Percentiles rank a stretch among this genome's conserved stretches.
Evolutionary conservation across 2,888 invertebrate species (phyloP).

Genomic region (Euplexia lucipara): DNA sequence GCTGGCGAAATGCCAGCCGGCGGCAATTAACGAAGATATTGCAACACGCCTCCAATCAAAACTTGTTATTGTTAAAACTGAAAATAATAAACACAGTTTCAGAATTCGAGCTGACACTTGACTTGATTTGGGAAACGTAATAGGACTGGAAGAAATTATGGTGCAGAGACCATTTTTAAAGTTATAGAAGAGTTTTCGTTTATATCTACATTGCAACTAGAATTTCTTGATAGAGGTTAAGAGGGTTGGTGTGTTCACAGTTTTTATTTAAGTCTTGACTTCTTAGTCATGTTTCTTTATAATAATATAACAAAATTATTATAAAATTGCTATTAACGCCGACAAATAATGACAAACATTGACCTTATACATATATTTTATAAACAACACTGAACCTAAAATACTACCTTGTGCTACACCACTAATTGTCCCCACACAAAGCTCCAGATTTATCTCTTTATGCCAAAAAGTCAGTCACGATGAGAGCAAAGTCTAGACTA

Average conservation of each 20-base stretch:
- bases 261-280: background rate
- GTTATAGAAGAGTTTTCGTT: background rate
- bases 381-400: slow-evolving; percentile 4
- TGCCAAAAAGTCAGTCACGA: slow-evolving; percentile 18
- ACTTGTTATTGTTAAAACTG: slow-evolving; percentile 35
- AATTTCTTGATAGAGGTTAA: too few species aligned
- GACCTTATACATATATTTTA: background rate
- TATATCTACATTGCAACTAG: too few species aligned
- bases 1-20: slow-evolving; percentile 55
- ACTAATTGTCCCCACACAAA: slow-evolving; percentile 25
- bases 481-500: slow-evolving; percentile 29
- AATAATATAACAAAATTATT: too few species aligned
- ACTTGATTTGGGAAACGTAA: slow-evolving; percentile 29
- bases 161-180: slow-evolving; percentile 10
- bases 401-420: slow-evolving; percentile 28
- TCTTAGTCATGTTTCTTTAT: background rate
- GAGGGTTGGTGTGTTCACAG: too few species aligned
- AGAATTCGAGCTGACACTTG: slow-evolving; percentile 43
- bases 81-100: slow-evolving; percentile 45
- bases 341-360: background rate
- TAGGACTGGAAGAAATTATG: slow-evolving; percentile 23
- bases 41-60: slow-evolving; percentile 52
- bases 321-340: too few species aligned
- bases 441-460: slow-evolving; percentile 24
- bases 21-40: slow-evolving; percentile 56